These are phyloP conservation scores for Haemorhous mexicanus DNA, from an alignment of 2,113 vertebrate species.

Conservation along the genomic window DNA sequence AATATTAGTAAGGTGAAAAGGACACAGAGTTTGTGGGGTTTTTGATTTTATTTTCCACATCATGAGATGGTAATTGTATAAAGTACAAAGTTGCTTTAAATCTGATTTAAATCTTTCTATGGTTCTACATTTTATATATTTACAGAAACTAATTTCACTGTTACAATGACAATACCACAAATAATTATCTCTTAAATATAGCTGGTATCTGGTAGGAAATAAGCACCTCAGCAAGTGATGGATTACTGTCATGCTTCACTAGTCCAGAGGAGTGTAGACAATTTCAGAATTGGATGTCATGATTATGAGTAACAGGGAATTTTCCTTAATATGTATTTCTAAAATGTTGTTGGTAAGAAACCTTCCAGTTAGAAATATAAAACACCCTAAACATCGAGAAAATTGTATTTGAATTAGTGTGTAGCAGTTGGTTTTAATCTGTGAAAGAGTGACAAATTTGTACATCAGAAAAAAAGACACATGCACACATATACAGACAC, in stretches of 20 bases:
- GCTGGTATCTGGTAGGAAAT: background rate
- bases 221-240: background rate
- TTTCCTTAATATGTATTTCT: background rate
- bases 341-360: background rate
- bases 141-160: background rate
- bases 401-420: background rate
- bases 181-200: constrained; percentile 14
- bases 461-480: background rate
- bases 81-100: background rate
- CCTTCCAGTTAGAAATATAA: background rate
- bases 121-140: background rate
- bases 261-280: background rate
- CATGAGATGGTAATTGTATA: background rate
- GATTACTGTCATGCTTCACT: background rate
- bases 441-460: background rate
- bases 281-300: background rate
- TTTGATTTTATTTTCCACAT: background rate
- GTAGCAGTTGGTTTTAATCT: background rate
- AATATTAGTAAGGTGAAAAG: background rate
- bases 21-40: background rate
- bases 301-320: background rate
- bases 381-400: background rate
- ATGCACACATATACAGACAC: fast-evolving
- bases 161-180: background rate
- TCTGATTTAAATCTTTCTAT: background rate